phyloP scores from a whole-genome alignment of 2,113 vertebrate genomes.

The Sisor rabdophorus region DNA sequence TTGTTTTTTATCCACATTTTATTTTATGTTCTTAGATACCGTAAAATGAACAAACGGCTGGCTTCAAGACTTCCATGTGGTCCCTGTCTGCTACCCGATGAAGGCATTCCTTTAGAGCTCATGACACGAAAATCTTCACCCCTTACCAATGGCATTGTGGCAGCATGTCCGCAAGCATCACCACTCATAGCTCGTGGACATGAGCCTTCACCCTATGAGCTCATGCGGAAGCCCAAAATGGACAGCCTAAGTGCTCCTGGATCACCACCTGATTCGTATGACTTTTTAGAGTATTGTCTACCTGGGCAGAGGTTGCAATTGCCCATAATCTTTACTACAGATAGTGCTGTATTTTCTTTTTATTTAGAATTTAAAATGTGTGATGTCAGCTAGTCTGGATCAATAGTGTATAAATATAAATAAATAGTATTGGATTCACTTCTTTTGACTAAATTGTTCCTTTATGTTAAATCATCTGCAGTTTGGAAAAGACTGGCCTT shows the following conservation, averaged over 20 bases:
- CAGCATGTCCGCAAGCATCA: constrained; percentile 69
- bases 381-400: background rate
- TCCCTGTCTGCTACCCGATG: constrained; percentile 80
- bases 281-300: no score
- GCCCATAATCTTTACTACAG: background rate
- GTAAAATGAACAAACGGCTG: constrained; percentile 96
- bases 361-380: no score
- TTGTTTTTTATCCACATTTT: background rate
- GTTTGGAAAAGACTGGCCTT: constrained; percentile 84
- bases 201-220: constrained; percentile 78
- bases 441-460: background rate
- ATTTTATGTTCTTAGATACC: constrained; percentile 73
- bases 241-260: constrained; percentile 87
- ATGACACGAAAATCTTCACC: constrained; percentile 79
- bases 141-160: constrained; percentile 85
- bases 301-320: no score
- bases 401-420: background rate
- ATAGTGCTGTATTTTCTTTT: no score
- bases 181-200: constrained; percentile 89
- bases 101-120: constrained; percentile 77
- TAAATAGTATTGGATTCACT: background rate
- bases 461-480: constrained; percentile 48
- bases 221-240: constrained; percentile 83
- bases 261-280: constrained; percentile 91
- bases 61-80: constrained; percentile 82